phyloP scores from a whole-genome alignment of 2,797 vertebrate genomes.

The Micromesistius poutassou region DNA sequence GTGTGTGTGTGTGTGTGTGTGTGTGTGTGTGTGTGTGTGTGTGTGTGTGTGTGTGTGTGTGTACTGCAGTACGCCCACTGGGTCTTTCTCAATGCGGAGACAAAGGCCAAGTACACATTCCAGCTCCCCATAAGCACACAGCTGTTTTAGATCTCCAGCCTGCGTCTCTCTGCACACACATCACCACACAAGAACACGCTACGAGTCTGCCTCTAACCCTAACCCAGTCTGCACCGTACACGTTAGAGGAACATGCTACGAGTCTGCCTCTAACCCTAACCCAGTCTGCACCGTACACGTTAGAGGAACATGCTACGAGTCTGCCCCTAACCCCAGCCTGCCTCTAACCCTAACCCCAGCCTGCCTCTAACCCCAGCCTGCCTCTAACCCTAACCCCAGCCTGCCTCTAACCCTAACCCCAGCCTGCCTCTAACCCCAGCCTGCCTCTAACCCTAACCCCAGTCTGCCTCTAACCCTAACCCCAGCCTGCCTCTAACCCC shows the following conservation, averaged over 20 bases:
- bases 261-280: conserved; percentile 1
- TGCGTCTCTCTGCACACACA: conserved; percentile 19
- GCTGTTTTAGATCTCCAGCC: conserved; percentile 40
- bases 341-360: conserved; percentile 8
- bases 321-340: no score
- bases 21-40: no score
- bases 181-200: conserved; percentile 33
- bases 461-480: no score
- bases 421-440: no score
- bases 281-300: conserved; percentile 16
- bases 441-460: no score
- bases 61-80: background rate
- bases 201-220: conserved; percentile 13
- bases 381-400: no score
- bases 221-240: conserved; percentile 13
- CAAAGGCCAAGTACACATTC: conserved; percentile 38
- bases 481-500: no score
- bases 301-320: conserved; percentile 28
- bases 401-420: no score
- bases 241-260: conserved; percentile 33
- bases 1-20: no score
- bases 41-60: background rate
- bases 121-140: conserved; percentile 48
- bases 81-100: background rate
- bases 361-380: no score